phyloP scores from a whole-genome alignment of 2,113 vertebrate species.

The Leucoraja erinaceus region DNA sequence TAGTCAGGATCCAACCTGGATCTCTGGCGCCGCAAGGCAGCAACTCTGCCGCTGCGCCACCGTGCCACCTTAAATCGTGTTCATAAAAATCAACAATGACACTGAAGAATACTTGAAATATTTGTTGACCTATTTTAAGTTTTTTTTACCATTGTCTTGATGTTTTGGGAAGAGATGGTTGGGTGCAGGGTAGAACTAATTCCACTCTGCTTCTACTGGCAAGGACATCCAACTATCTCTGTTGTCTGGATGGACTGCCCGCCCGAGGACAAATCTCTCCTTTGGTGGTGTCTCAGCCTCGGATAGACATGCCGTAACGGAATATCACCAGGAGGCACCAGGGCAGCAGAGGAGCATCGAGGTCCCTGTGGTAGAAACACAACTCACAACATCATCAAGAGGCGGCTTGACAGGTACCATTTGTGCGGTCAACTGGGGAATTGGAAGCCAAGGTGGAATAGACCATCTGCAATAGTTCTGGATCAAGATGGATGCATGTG shows the following conservation, averaged over 20 bases:
- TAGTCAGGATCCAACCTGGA: no score
- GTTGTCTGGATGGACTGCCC: neutral
- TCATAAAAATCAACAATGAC: neutral
- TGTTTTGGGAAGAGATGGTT: neutral
- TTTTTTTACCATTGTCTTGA: neutral
- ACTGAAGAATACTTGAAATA: neutral
- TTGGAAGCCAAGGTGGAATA: slow-evolving; percentile 13
- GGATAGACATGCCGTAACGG: slow-evolving; percentile 17
- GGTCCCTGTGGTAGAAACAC: neutral
- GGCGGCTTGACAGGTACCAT: slow-evolving; percentile 32
- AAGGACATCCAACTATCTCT: slow-evolving; percentile 28
- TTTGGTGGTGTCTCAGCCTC: slow-evolving; percentile 17
- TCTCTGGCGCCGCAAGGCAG: no score
- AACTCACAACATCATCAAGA: slow-evolving; percentile 22
- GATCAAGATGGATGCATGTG: neutral
- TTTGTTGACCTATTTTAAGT: neutral
- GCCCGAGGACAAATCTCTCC: slow-evolving; percentile 27
- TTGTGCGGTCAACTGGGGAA: slow-evolving; percentile 12
- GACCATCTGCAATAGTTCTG: neutral
- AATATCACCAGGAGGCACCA: slow-evolving; percentile 28
- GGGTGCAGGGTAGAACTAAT: neutral
- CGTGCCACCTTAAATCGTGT: no score
- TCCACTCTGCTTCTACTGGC: neutral
- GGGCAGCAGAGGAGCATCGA: slow-evolving; percentile 11
- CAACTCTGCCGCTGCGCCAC: no score